Percentiles rank a stretch among this genome's conserved stretches.
These are phyloP conservation scores for Eupeodes luniger DNA, from an alignment of 2,888 invertebrate species.

Conservation along the genomic window DNA sequence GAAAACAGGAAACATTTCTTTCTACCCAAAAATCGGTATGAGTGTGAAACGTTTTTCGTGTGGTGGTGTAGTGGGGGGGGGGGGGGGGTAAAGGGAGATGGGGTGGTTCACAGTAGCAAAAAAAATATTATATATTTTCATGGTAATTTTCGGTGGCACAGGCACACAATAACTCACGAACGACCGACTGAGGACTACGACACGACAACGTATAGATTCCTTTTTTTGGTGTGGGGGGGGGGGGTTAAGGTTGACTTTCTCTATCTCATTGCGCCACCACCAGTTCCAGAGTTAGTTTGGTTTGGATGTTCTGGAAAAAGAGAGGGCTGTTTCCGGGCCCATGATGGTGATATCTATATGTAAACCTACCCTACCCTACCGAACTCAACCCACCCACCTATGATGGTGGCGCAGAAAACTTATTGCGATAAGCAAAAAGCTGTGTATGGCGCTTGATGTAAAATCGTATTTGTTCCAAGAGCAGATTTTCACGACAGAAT, in stretches of 20 bases:
- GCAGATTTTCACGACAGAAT: constrained; percentile 63
- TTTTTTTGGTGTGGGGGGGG: not conserved
- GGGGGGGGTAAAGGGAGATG: too few species aligned
- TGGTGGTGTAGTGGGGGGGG: not conserved
- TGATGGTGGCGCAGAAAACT: constrained; percentile 27
- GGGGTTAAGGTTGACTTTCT: constrained; percentile 6
- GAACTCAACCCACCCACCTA: too few species aligned
- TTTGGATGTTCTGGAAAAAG: not conserved
- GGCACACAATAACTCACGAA: constrained; percentile 62
- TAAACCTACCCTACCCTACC: too few species aligned
- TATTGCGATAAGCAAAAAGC: constrained; percentile 63
- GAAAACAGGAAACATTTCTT: constrained; percentile 9
- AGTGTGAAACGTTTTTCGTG: constrained; percentile 15
- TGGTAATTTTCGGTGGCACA: constrained; percentile 61
- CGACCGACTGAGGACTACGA: not conserved
- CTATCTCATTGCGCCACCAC: constrained; percentile 24
- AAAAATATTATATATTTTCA: constrained; percentile 39
- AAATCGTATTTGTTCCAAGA: constrained; percentile 49
- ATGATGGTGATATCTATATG: constrained; percentile 23
- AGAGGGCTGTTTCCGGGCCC: constrained; percentile 11
- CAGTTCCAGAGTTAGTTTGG: constrained; percentile 19
- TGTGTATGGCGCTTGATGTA: constrained; percentile 21
- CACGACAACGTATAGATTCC: constrained; percentile 14
- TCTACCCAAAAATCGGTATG: constrained; percentile 9
- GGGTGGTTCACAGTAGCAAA: not conserved